phyloP scores from a whole-genome alignment of 2,888 invertebrate genomes.

The Tipula unca region DNA sequence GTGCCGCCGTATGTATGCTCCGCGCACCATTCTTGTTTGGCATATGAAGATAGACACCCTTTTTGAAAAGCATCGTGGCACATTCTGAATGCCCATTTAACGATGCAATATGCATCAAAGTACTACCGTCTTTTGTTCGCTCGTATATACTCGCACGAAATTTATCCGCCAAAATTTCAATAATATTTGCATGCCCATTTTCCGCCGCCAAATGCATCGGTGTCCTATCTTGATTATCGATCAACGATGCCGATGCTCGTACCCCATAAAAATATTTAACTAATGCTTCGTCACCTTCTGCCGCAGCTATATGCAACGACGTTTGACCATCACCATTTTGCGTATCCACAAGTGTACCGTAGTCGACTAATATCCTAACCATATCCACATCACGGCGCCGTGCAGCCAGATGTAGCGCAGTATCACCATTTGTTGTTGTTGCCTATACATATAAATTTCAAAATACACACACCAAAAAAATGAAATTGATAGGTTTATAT shows the following conservation, averaged over 20 bases:
- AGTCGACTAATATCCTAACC: conserved; percentile 85
- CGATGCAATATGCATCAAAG: conserved; percentile 97
- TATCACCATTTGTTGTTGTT: conserved; percentile 79
- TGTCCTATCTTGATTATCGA: conserved; percentile 94
- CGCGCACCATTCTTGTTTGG: conserved; percentile 91
- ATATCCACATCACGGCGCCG: conserved; percentile 86
- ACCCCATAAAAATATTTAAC: conserved; percentile 94
- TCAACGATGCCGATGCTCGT: conserved; percentile 87
- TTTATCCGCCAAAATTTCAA: conserved; percentile 93
- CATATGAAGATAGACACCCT: conserved; percentile 98
- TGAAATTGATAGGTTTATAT: not conserved
- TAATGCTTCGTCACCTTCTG: conserved; percentile 88
- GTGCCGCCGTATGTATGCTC: conserved; percentile 95
- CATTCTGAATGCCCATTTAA: conserved; percentile 96
- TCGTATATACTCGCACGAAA: conserved; percentile 96
- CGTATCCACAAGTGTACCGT: conserved; percentile 84
- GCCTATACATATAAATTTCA: conserved; percentile 44
- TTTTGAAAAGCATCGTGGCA: conserved; percentile 95
- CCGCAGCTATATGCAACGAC: conserved; percentile 89
- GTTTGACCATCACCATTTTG: conserved; percentile 94
- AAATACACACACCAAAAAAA: not conserved
- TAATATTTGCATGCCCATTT: conserved; percentile 90
- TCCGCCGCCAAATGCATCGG: conserved; percentile 98
- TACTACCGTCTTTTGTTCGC: conserved; percentile 95
- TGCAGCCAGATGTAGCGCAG: conserved; percentile 92